Evolutionary conservation across 2,888 invertebrate species (phyloP), one percentile per base, ranked within the genome.

Genomic region (Trichopoda pennipes): DNA sequence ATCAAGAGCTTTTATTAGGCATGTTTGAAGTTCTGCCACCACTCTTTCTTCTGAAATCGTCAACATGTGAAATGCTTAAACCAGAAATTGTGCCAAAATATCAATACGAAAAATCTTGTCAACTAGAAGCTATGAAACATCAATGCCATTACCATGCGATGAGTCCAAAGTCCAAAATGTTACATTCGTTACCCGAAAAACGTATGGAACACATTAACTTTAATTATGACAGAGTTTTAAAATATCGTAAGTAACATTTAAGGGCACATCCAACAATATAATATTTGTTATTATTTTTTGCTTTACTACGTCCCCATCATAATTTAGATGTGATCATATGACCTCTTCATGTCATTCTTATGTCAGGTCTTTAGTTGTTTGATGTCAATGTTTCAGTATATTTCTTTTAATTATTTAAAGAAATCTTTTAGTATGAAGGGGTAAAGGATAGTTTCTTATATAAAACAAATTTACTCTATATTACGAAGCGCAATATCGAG

Each of bases 11-110:
- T 55, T 61, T 79, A 2, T 44, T 78, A 28, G 63, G 66, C 12
- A 51, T 75, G 17, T 83, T 85, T 66, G 80, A 85, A 73, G 61
- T 79, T 19, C 28, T 84, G 19, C 77, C 83, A n/a, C 60, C 73
- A 0, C 12, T 35, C 8, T 56, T 28, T 28, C 56, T 61, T 10
- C 23, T 63, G 1, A 55, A 55, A 47, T 16, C 61, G 44, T n/a
- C 55, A 64, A 19, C 66, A 23, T 35, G 32, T 55, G 4, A 63
- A 19, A 32, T 14, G 1, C 21, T 32, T 23, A 56, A 58, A 16
- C 1, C 49, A 38, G 53, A 17, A 38, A 58, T 38, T 23, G 0
- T 19, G 9, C 3, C 44, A 42, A 47, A 64, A 2, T 23, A 68
- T 61, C 58, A 44, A 47, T 28, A 55, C 21, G 58, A n/a, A 38